These are phyloP conservation scores for Lasioglossum malachurum DNA, from an alignment of 2,888 invertebrate genomes.

Conservation along the genomic window DNA sequence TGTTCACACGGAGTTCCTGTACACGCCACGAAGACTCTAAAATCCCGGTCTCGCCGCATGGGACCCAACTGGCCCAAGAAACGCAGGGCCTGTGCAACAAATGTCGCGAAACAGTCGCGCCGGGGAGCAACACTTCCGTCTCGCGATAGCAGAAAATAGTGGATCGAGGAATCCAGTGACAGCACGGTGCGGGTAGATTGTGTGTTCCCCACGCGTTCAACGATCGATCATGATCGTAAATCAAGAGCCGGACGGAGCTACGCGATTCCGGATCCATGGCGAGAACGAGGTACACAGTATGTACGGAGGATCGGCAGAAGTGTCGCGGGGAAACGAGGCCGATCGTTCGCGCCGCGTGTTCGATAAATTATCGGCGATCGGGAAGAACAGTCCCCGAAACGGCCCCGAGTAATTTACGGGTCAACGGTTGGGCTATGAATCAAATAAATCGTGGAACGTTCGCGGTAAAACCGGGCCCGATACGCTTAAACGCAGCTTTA, in stretches of 20 bases:
- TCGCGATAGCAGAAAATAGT: conserved; percentile 29
- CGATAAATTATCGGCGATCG: conserved; percentile 61
- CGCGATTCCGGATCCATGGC: conserved; percentile 51
- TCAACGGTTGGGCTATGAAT: conserved; percentile 36
- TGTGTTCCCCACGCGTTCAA: conserved; percentile 37
- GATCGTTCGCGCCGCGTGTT: conserved; percentile 25
- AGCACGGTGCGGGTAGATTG: conserved; percentile 24
- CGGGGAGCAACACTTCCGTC: conserved; percentile 29
- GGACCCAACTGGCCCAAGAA: background rate
- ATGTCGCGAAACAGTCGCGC: background rate
- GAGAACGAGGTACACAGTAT: conserved; percentile 6
- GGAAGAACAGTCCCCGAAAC: conserved; percentile 45
- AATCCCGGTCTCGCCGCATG: background rate
- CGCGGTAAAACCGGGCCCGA: conserved; percentile 9
- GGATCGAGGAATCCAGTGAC: conserved; percentile 40
- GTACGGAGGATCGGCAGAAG: conserved; percentile 40
- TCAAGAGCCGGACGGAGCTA: conserved; percentile 55
- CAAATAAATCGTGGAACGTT: conserved; percentile 2
- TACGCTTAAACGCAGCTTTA: conserved; percentile 6
- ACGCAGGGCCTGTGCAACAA: background rate
- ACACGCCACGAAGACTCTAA: background rate
- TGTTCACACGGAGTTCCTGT: background rate
- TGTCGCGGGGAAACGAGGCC: conserved; percentile 63
- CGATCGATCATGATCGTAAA: conserved; percentile 70
- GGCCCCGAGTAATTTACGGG: conserved; percentile 49